These are phyloP conservation scores for Eulithis prunata DNA, from an alignment of 2,888 invertebrate genomes.

Conservation along the genomic window DNA sequence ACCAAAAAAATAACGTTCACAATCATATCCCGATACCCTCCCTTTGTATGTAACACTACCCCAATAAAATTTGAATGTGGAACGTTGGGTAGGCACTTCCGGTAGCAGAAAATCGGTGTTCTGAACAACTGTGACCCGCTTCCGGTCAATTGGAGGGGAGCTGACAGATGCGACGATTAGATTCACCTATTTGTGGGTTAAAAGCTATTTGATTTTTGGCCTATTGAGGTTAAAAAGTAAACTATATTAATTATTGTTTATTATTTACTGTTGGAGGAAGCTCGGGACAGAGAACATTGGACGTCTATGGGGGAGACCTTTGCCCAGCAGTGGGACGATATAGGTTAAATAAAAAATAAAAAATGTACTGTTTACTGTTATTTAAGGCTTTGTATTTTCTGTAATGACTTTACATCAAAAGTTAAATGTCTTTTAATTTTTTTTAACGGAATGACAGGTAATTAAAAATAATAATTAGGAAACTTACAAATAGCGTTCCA, in stretches of 20 bases:
- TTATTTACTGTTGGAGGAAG: no score
- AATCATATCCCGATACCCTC: conserved; percentile 50
- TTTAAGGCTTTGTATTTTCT: no score
- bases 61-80: conserved; percentile 81
- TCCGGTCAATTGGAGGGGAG: conserved; percentile 79
- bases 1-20: conserved; percentile 30
- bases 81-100: conserved; percentile 75
- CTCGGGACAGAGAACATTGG: no score
- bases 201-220: conserved; percentile 65
- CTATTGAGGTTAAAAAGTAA: conserved; percentile 41
- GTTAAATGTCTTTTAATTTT: no score
- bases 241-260: background rate
- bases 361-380: no score
- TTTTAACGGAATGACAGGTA: no score
- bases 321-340: no score
- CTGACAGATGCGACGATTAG: conserved; percentile 81
- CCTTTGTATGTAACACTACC: conserved; percentile 68
- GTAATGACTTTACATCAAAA: no score
- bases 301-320: no score
- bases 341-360: no score
- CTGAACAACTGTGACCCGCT: conserved; percentile 80
- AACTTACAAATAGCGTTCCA: no score
- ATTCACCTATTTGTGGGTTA: conserved; percentile 73
- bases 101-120: conserved; percentile 82
- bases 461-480: no score